phyloP scores from a whole-genome alignment of 2,797 vertebrate genomes.

The Thamnophis elegans region DNA sequence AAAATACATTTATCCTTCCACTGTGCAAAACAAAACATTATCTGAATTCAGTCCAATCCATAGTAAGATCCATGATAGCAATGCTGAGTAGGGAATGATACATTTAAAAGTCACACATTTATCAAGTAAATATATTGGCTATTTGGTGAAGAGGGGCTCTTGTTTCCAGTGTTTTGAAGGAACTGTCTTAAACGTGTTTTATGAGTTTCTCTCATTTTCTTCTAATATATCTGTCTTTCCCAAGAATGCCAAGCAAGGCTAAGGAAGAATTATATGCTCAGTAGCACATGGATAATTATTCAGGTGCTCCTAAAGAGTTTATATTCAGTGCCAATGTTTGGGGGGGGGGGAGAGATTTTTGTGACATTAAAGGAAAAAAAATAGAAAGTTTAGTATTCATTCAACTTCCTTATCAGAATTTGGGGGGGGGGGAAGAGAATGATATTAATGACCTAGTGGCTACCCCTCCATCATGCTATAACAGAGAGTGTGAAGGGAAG shows the following conservation, averaged over 20 bases:
- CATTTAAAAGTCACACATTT: constrained; percentile 1
- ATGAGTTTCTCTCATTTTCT: background rate
- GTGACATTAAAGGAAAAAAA: background rate
- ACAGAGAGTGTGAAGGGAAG: background rate
- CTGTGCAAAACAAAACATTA: background rate
- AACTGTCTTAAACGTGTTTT: background rate
- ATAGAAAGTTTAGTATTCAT: background rate
- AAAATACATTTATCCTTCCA: constrained; percentile 3
- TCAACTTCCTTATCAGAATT: background rate
- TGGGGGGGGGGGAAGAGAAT: too few relatives aligned
- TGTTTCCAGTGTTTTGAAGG: background rate
- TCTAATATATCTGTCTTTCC: background rate
- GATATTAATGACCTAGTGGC: background rate
- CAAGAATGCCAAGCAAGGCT: background rate
- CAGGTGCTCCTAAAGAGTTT: background rate
- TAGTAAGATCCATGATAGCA: background rate
- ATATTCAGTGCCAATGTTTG: background rate
- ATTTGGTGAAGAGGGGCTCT: background rate
- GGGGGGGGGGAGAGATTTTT: background rate
- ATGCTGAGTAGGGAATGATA: background rate
- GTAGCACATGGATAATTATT: background rate
- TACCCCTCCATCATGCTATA: background rate
- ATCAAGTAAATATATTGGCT: background rate
- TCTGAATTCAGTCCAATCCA: background rate
- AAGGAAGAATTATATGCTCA: background rate